Percentiles rank a stretch among this genome's conserved stretches.
phyloP scores from a whole-genome alignment of 2,113 vertebrate species.

The Entosphenus tridentatus region DNA sequence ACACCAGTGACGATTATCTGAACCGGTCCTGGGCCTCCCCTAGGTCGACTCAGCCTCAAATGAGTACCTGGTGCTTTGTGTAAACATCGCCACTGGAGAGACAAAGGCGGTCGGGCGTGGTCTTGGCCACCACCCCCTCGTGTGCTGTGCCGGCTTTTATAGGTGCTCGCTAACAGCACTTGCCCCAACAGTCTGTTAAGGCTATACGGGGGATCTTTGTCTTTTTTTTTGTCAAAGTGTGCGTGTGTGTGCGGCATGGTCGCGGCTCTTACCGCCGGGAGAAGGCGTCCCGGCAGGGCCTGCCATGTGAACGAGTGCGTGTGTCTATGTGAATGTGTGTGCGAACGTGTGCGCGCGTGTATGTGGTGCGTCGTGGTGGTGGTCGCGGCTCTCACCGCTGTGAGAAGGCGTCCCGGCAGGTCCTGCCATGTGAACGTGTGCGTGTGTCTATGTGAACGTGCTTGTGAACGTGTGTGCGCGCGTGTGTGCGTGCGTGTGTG shows the following conservation, averaged over 20 bases:
- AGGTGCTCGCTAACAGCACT: too few species aligned
- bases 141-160: too few species aligned
- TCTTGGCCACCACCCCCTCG: too few species aligned
- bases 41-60: too few species aligned
- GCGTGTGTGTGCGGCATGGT: background rate
- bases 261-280: slow-evolving; percentile 49
- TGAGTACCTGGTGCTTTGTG: too few species aligned
- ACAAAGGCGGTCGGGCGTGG: too few species aligned
- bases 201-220: too few species aligned
- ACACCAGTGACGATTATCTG: too few species aligned
- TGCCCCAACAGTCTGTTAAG: too few species aligned
- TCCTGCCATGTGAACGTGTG: slow-evolving; percentile 41
- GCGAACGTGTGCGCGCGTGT: background rate
- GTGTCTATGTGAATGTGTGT: background rate
- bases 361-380: too few species aligned
- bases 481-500: background rate
- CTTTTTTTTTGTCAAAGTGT: background rate
- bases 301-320: slow-evolving; percentile 32
- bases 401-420: slow-evolving; percentile 83
- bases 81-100: too few species aligned
- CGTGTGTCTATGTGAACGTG: background rate
- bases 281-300: slow-evolving; percentile 82
- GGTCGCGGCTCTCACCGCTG: slow-evolving; percentile 37
- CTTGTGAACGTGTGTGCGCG: background rate
- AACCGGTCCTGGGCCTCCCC: too few species aligned